phyloP scores from a whole-genome alignment of 92 coral and sea anemone species.

The Siderastrea radians region DNA sequence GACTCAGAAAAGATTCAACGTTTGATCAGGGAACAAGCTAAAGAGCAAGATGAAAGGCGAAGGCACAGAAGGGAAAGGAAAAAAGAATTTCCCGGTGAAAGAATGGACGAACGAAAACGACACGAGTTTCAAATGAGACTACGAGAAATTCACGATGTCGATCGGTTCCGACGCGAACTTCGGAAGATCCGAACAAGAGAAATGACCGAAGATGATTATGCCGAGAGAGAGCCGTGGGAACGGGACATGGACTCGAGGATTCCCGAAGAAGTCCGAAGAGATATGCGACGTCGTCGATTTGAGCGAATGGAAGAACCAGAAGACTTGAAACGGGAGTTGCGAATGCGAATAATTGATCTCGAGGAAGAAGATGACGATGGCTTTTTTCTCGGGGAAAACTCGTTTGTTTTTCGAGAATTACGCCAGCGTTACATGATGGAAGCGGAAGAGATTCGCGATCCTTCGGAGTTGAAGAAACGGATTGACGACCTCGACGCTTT shows the following conservation, averaged over 20 bases:
- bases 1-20: slow-evolving; percentile 79
- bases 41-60: slow-evolving; percentile 63
- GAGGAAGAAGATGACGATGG: slow-evolving; percentile 33
- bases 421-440: slow-evolving; percentile 69
- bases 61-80: slow-evolving; percentile 23
- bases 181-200: slow-evolving; percentile 84
- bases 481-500: slow-evolving; percentile 83
- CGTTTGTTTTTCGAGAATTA: slow-evolving; percentile 63
- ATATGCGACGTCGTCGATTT: slow-evolving; percentile 73
- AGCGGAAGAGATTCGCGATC: slow-evolving; percentile 69
- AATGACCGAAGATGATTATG: slow-evolving; percentile 76
- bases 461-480: slow-evolving; percentile 74
- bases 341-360: slow-evolving; percentile 55
- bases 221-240: slow-evolving; percentile 76
- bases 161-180: slow-evolving; percentile 78
- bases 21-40: slow-evolving; percentile 79
- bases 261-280: slow-evolving; percentile 73
- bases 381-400: slow-evolving; percentile 27
- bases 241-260: slow-evolving; percentile 52
- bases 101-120: slow-evolving; percentile 62
- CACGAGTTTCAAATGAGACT: slow-evolving; percentile 73
- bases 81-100: slow-evolving; percentile 26
- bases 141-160: slow-evolving; percentile 60
- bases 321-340: slow-evolving; percentile 78
- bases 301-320: slow-evolving; percentile 65